These are phyloP conservation scores for Stegodyphus dumicola DNA, from an alignment of 1,140 invertebrate genomes.

Conservation along the genomic window DNA sequence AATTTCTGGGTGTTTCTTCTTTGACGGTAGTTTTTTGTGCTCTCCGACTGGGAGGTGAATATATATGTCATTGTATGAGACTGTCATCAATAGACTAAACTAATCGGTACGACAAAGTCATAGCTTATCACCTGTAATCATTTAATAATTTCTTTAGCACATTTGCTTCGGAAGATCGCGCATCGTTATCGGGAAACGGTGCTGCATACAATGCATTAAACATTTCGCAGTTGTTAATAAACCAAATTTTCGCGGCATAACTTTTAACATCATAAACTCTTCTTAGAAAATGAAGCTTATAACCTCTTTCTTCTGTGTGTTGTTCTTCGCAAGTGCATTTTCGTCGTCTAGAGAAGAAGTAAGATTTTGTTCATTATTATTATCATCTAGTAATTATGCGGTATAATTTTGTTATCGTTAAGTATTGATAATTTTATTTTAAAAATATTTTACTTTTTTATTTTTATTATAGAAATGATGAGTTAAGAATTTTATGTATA, in stretches of 20 bases:
- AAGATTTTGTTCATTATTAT: background rate
- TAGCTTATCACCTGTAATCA: background rate
- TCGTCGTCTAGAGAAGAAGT: conserved; percentile 43
- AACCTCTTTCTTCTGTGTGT: background rate
- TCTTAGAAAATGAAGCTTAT: conserved; percentile 16
- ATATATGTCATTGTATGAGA: conserved; percentile 14
- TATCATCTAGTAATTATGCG: no score
- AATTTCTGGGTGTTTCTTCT: conserved; percentile 54
- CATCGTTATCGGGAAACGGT: background rate
- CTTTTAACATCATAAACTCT: background rate
- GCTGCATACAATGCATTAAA: background rate
- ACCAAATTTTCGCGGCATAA: no score
- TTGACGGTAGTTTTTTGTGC: background rate
- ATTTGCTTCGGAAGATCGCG: background rate
- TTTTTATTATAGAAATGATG: no score
- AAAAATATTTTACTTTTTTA: no score
- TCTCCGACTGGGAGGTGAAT: background rate
- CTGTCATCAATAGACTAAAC: background rate
- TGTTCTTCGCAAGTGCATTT: conserved; percentile 35
- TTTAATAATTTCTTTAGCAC: background rate
- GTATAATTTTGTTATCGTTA: no score
- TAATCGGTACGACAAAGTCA: conserved; percentile 1
- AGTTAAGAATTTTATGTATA: no score
- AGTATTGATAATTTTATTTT: no score
- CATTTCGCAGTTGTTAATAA: background rate